Evolutionary conservation across 2,797 vertebrate genomes (phyloP), one percentile per base, ranked within the genome.

Genomic region (Ctenopoma multispine): DNA sequence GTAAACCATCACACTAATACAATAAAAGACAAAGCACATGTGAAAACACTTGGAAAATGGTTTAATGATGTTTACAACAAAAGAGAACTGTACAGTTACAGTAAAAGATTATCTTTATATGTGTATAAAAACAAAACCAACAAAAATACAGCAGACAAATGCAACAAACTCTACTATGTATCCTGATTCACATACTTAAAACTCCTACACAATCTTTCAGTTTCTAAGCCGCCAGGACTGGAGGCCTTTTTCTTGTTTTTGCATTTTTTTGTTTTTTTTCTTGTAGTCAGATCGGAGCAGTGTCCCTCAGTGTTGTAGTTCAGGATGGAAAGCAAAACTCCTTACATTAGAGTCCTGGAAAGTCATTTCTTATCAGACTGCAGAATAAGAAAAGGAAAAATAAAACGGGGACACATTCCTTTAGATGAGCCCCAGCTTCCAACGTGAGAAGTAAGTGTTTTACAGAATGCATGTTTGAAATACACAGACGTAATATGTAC

Each of bases 1-100:
- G 31, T 34, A 34, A 34, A 34, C 8, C 31, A 34, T 34, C 9
- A 34, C 31, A 40, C 51, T 10, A 12, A 11, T 13, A 3, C 23
- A 87, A 68, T 57, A 70, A 89, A 79, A 74, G 76, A 72, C 51
- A 62, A 55, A 54, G 46, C 63, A 79, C 66, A 92, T 95, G 92
- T 96, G 94, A 95, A 97, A 97, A 97, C 97, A 97, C 96, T 97
- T 97, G 96, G 94, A 98, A 99, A 98, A 99, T 95, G 96, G 96
- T 99, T 99, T 99, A 99, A 99, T 99, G 96, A 97, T 96, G 97
- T 97, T 98, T 97, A 98, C 97, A 99, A 99, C 97, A 99, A 97
- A 98, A 98, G 95, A 94, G 90, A 97, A 95, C 96, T 99, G 97
- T 98, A 98, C 98, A 98, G 96, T 90, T 98, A 99, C 97, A 98